Evolutionary conservation across 2,797 vertebrate species (phyloP), one percentile per base, ranked within the genome.

Genomic region (Chaetodon trifasciatus): DNA sequence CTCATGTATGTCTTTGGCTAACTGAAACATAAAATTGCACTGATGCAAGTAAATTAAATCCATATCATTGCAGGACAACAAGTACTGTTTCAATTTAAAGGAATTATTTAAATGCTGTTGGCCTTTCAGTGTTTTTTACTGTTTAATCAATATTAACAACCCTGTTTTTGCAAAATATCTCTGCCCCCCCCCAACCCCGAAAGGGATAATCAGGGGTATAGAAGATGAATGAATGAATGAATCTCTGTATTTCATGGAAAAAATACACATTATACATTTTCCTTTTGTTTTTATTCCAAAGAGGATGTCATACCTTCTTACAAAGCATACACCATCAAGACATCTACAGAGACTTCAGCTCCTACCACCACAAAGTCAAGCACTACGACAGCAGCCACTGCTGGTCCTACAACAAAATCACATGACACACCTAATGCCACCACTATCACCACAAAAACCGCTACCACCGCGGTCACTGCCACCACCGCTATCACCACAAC

Each of bases 321-420:
- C 63, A 50, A 23, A 62, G 76, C 12, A 50, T 92, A 82, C 58
- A 83, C 17, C 23, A 79, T 94, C 75, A 60, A 50, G n/a, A 82
- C 86, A 78, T 44, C 80, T 46, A 9, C 8, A 23, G 0, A 15
- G 4, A 3, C 8, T 0, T 4, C 40, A n/a, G 3, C 2, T 16
- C 1, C 65, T 28, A 35, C 32, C 17, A 39, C 12, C 13, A 21
- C 23, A 32, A 39, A 13, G 5, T 11, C 66, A 50, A 44, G 42
- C 42, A 4, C 0, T 23, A 13, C 4, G 5, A 23, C 35, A 7
- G 0, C 3, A 35, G 6, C 8, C 1, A 2, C 23, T 2, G 1
- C 17, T 32, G 35, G 4, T 5, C 1, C 63, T 24, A 3, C 21
- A 5, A 15, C 13, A 1, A 9, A 11, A 28, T 9, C 72, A 2